phyloP scores from a whole-genome alignment of 1,140 invertebrate genomes.

The Harpegnathos saltator region DNA sequence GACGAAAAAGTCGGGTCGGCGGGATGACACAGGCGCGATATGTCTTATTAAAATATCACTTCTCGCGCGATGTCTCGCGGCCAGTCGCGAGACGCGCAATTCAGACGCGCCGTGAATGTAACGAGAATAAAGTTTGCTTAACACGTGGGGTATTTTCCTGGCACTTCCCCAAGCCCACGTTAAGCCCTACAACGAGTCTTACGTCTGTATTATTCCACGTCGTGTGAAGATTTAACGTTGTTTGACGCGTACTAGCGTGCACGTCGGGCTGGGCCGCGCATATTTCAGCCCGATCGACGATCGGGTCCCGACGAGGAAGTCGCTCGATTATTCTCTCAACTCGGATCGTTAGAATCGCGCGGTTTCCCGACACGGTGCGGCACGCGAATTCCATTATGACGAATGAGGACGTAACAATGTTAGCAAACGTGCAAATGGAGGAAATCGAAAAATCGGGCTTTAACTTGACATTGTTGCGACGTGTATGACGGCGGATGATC shows the following conservation, averaged over 20 bases:
- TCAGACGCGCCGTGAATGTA: slow-evolving; percentile 21
- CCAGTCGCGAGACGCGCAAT: not conserved
- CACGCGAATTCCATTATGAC: no score
- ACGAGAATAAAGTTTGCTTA: slow-evolving; percentile 34
- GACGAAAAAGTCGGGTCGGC: not conserved
- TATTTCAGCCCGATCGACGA: slow-evolving; percentile 15
- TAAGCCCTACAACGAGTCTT: slow-evolving; percentile 28
- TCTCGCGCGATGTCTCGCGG: not conserved
- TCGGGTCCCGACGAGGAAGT: not conserved
- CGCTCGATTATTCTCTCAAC: not conserved
- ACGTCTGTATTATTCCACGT: slow-evolving; percentile 7
- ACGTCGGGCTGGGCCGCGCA: not conserved
- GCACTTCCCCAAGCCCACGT: slow-evolving; percentile 21
- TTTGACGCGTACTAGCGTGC: slow-evolving; percentile 1
- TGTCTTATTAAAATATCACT: slow-evolving; percentile 43
- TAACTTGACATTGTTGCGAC: no score
- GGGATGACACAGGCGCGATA: no score
- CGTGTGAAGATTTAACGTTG: slow-evolving; percentile 12
- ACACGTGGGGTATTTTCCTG: slow-evolving; percentile 13
- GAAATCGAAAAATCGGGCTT: no score
- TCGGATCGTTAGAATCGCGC: no score
- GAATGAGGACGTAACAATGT: no score
- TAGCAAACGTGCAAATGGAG: no score
- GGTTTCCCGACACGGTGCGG: no score
- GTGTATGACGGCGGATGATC: no score